These are phyloP conservation scores for Trichogramma pretiosum DNA, from an alignment of 1,140 invertebrate species.

Conservation along the genomic window DNA sequence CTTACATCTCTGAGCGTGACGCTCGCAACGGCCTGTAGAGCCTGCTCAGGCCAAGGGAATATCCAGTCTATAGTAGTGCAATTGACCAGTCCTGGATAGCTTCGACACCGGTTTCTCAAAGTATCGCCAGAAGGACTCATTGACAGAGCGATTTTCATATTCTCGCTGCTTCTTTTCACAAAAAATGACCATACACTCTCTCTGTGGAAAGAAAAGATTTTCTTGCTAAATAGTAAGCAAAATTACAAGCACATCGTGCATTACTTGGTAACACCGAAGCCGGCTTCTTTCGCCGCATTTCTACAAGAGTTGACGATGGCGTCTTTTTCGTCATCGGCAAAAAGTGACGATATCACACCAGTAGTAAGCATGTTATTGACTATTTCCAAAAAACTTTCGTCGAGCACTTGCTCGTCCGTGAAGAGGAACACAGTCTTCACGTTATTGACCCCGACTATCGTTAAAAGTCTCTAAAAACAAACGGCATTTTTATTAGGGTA, in stretches of 20 bases:
- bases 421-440: slow-evolving; percentile 77
- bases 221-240: not conserved
- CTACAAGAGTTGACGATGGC: slow-evolving; percentile 59
- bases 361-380: slow-evolving; percentile 85
- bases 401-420: slow-evolving; percentile 66
- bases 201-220: slow-evolving; percentile 33
- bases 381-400: slow-evolving; percentile 77
- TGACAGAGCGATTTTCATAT: slow-evolving; percentile 80
- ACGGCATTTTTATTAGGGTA: not conserved
- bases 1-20: slow-evolving; percentile 61
- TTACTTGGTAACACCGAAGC: slow-evolving; percentile 61
- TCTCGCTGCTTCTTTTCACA: slow-evolving; percentile 62
- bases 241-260: not conserved
- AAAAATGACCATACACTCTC: slow-evolving; percentile 81
- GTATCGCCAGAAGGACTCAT: slow-evolving; percentile 81
- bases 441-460: slow-evolving; percentile 61
- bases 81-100: slow-evolving; percentile 85
- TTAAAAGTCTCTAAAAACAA: slow-evolving; percentile 55
- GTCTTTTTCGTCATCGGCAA: slow-evolving; percentile 80
- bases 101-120: slow-evolving; percentile 71
- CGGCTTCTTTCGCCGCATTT: slow-evolving; percentile 57
- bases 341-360: slow-evolving; percentile 75
- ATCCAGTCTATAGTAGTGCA: slow-evolving; percentile 92
- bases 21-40: slow-evolving; percentile 73
- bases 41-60: slow-evolving; percentile 83